These are phyloP conservation scores for Colostygia pectinataria DNA, from an alignment of 2,888 invertebrate species.

Conservation along the genomic window DNA sequence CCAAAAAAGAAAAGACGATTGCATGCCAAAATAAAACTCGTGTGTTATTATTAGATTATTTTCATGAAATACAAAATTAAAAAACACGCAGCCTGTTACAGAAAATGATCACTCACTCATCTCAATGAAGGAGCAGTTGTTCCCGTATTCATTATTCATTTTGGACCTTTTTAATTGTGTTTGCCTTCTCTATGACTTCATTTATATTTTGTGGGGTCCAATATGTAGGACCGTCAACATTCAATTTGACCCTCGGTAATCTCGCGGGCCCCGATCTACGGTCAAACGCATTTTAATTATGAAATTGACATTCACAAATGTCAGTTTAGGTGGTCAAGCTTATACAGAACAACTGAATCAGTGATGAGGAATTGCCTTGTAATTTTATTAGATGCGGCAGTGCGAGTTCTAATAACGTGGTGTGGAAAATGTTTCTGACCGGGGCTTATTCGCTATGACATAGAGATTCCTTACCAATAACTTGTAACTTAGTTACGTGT, in stretches of 20 bases:
- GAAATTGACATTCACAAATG: constrained; percentile 78
- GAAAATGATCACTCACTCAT: constrained; percentile 14
- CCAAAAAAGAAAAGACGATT: too few species aligned
- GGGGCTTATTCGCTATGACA: too few species aligned
- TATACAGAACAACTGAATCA: background rate
- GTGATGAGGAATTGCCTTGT: too few species aligned
- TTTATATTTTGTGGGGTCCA: constrained; percentile 54
- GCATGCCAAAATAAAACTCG: too few species aligned
- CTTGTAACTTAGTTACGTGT: too few species aligned
- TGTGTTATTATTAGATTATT: too few species aligned
- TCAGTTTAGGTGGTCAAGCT: constrained; percentile 14
- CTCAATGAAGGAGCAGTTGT: constrained; percentile 33
- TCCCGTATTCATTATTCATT: constrained; percentile 57
- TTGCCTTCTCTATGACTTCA: constrained; percentile 67
- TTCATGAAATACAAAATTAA: too few species aligned
- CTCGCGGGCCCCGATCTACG: constrained; percentile 60
- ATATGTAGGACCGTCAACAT: constrained; percentile 50
- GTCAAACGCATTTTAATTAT: constrained; percentile 82
- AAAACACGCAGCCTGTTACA: constrained; percentile 10
- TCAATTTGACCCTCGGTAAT: constrained; percentile 71
- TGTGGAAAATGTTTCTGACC: too few species aligned
- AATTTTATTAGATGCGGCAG: too few species aligned
- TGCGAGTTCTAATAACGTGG: too few species aligned
- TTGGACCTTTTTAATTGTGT: constrained; percentile 67
- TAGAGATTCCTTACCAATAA: too few species aligned